Evolutionary conservation across 2,113 vertebrate species (phyloP), one percentile per base, ranked within the genome.

Genomic region (Corythoichthys haematopterus): DNA sequence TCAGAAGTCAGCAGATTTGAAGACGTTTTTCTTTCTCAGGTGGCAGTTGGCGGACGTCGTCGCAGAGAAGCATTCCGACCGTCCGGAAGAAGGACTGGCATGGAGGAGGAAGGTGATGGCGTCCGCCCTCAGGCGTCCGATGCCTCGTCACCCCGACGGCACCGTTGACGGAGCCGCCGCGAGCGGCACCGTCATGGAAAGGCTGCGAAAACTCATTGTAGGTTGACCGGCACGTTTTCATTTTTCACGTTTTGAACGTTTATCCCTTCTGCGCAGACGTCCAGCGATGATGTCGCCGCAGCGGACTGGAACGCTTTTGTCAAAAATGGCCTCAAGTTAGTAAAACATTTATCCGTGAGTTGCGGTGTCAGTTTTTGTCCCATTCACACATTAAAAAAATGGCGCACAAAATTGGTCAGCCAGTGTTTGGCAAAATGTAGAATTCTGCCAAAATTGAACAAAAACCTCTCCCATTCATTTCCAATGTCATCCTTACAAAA

Each of bases 281-380:
- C 79, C 5, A 64, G 91, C 65, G 85, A 82, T 16, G 89, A 93
- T 45, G 72, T 96, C 64, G 71, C 85, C 51, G 87, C 93, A 43
- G 80, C 80, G 14, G 93, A 94, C 4, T 99, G 96, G 96, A 93
- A 94, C 82, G 86, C 40, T 75, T 87, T 98, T 73, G 89, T 98
- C 74, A 98, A 94, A 84, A 79, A 71, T 0, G 97, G 97, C 68
- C 93, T 99, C 37, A 98, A 90, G 92, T 92, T 72, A 33, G 89
- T 74, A 57, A 7, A 58, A 3, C 9, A 56, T 45, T 11, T 12
- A 51, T 2, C 3, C 1, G 20, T 28, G 20, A 28, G 20, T 8
- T 60, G 3, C 16, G 38, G 4, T 15, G 14, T 2, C 5, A 2
- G 1, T 52, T 28, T 20, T 12, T 9, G 37, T 16, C 16, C 16